Base-by-base conservation (phyloP, 2,797 vertebrate genomes). In the Craterocephalus amniculus region DNA sequence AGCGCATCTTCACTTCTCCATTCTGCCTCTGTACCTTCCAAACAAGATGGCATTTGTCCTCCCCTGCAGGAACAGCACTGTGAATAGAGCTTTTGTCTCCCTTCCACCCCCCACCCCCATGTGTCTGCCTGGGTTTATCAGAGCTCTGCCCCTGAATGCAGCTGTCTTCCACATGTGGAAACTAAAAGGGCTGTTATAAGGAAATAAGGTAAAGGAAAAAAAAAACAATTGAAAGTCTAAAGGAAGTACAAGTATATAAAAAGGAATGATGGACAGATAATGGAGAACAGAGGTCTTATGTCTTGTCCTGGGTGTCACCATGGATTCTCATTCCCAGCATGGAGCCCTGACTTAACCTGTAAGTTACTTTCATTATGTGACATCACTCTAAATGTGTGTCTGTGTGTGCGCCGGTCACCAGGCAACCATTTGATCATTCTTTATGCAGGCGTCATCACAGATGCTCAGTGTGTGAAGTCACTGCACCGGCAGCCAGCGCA, bases 401-500 rank as follows among this genome's bases (percentile, higher is more conserved):
- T 81, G 73, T 92, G 79, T 87, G 70, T 74, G 54, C 86, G 29
- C 58, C 29, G 13, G 73, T 92, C 81, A 83, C 91, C 48, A 20
- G 78, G 92, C 89, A 93, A 93, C 93, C 78, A 73, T 72, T 78
- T 82, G 72, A 55, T 85, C 85, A 84, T 89, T 88, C 83, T 72
- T 79, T 61, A 80, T 72, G 68, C 81, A 88, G 83, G 73, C 80
- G 77, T 91, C 92, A 91, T 88, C 82, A 24, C 76, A 87, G 83
- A 91, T 93, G 88, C 84, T 89, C 78, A 4, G 73, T 76, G 80
- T 85, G 84, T 93, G 91, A 94, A 91, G 89, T 94, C 92, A 94
- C 72, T 63, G 48, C 63, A 61, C 72, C 93, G 91, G 92, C 85
- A 78, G 56, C 59, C 59, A 26, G 63, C 76, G 67, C 86, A 81